Evolutionary conservation across 2,888 invertebrate genomes (phyloP).

Genomic region (Myopa tessellatipennis): DNA sequence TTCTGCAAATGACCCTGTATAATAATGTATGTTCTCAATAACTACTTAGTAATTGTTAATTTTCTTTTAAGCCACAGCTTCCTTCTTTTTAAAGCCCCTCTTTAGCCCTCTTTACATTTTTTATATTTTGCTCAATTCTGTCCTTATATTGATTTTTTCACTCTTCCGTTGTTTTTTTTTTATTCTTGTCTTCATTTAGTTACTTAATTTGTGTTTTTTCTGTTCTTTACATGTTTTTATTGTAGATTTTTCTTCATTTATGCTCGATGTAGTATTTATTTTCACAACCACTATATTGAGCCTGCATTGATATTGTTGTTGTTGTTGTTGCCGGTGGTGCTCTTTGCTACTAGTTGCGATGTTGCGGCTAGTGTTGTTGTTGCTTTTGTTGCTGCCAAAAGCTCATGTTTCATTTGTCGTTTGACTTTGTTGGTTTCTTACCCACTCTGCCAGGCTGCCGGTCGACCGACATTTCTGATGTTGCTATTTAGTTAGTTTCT

Average conservation of each 20-base stretch:
- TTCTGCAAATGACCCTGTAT: no score
- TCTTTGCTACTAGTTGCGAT: conserved; percentile 4
- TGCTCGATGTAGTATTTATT: conserved; percentile 8
- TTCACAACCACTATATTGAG: conserved; percentile 1
- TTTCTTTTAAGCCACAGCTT: no score
- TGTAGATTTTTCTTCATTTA: background rate
- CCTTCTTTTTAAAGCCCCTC: background rate
- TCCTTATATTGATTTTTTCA: conserved; percentile 13
- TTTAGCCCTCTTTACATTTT: background rate
- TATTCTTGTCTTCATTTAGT: conserved; percentile 1
- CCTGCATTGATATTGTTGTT: conserved; percentile 24
- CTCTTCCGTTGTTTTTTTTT: background rate
- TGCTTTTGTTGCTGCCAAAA: background rate
- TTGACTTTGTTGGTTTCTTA: conserved; percentile 31
- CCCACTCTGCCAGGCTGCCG: background rate
- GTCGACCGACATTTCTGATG: conserved; percentile 3
- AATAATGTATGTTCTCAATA: no score
- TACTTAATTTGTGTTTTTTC: background rate
- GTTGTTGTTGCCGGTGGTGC: background rate
- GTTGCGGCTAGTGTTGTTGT: background rate
- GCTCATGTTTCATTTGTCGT: conserved; percentile 40
- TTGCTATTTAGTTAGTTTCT: conserved; percentile 11
- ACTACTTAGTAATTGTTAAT: no score
- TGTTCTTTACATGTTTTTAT: conserved; percentile 2
- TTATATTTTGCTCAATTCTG: background rate